Conservation (phyloP, 2,113 vertebrate genomes). For the Solenodon paradoxus region DNA sequence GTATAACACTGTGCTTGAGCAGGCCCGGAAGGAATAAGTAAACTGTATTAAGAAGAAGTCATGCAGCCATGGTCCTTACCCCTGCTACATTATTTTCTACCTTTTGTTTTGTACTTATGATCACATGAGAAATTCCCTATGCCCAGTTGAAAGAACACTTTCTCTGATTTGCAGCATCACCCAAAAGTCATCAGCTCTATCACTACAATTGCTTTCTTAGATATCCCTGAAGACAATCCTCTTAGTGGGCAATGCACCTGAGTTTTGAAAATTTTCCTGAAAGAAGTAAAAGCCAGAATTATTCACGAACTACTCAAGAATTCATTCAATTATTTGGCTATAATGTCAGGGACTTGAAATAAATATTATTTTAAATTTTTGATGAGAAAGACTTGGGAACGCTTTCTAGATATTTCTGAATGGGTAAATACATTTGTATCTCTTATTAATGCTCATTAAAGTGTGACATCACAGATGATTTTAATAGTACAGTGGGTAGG, state of each 20-base stretch:
- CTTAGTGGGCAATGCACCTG: background rate
- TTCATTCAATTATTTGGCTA: background rate
- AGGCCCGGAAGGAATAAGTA: background rate
- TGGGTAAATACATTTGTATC: background rate
- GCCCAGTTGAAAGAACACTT: background rate
- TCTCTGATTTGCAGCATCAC: background rate
- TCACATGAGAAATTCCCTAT: background rate
- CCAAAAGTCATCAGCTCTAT: background rate
- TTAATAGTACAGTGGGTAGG: background rate
- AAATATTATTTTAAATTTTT: background rate
- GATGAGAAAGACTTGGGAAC: background rate
- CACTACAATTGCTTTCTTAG: background rate
- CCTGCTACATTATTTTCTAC: background rate
- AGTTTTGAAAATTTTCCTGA: background rate
- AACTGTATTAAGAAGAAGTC: background rate
- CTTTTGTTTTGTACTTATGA: background rate
- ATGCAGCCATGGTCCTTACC: background rate
- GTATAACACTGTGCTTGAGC: background rate
- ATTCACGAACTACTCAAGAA: background rate
- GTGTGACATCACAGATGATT: background rate
- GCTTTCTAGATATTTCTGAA: background rate
- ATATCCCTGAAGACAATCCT: background rate
- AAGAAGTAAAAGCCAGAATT: background rate
- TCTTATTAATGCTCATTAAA: background rate
- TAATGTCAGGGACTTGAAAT: background rate